A percentile compares a stretch with the other conserved stretches of the same genome.
Conservation (phyloP, 2,888 invertebrate species). For the Drosophila pegasa region DNA sequence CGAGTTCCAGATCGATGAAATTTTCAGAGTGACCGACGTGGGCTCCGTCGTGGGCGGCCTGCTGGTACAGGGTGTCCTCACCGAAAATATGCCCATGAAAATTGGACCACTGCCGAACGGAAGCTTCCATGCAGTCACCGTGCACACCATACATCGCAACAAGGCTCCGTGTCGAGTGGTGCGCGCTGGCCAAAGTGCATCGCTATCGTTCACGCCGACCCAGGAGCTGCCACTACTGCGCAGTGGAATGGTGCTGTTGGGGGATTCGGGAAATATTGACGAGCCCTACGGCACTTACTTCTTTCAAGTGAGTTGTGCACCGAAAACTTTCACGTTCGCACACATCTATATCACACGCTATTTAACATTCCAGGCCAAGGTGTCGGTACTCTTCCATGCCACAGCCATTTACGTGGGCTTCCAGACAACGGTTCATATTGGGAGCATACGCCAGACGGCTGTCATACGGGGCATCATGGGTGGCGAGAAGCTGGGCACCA, state of each 20-base stretch:
- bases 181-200: conserved; percentile 95
- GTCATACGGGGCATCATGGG: conserved; percentile 91
- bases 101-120: conserved; percentile 92
- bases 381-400: conserved; percentile 95
- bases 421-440: conserved; percentile 97
- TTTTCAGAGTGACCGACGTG: conserved; percentile 93
- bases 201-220: conserved; percentile 87
- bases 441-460: conserved; percentile 98
- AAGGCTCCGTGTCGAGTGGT: conserved; percentile 95
- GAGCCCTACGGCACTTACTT: conserved; percentile 88
- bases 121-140: conserved; percentile 89
- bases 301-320: conserved; percentile 86
- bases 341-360: background rate
- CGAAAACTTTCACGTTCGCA: background rate
- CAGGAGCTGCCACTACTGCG: conserved; percentile 87
- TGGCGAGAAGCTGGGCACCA: conserved; percentile 87
- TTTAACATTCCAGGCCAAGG: conserved; percentile 89
- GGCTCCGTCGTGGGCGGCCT: conserved; percentile 95
- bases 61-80: conserved; percentile 92
- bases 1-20: conserved; percentile 97
- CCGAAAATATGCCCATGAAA: conserved; percentile 92
- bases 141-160: conserved; percentile 96
- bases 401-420: conserved; percentile 93
- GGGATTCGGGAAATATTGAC: conserved; percentile 75
- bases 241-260: conserved; percentile 94